Conservation (phyloP, 2,888 invertebrate species). For the Geophilus truncorum region DNA sequence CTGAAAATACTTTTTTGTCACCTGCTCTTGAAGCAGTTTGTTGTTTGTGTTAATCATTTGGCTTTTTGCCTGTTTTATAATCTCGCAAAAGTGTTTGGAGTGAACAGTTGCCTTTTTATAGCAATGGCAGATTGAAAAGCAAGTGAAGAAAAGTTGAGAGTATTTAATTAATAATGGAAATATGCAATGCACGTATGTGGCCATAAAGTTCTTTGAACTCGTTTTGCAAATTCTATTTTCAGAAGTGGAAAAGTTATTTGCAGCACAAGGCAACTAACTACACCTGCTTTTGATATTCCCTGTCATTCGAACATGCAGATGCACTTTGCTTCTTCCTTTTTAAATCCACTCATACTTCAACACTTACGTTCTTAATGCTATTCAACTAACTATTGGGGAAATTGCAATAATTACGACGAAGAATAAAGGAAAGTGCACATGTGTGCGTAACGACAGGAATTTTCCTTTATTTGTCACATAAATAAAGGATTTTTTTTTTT, state of each 20-base stretch:
- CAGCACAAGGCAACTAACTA: conserved; percentile 2
- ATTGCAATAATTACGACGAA: too few species aligned
- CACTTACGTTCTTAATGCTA: too few species aligned
- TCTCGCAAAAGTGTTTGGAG: not conserved
- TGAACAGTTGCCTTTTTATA: not conserved
- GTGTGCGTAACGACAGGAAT: too few species aligned
- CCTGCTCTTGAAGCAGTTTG: not conserved
- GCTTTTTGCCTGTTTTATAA: not conserved
- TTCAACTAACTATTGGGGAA: too few species aligned
- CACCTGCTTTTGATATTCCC: not conserved
- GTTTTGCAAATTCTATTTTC: conserved; percentile 7
- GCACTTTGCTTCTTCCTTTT: not conserved
- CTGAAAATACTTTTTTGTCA: not conserved
- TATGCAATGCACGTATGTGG: not conserved
- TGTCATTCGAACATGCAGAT: not conserved
- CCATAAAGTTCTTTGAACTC: not conserved
- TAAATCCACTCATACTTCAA: too few species aligned
- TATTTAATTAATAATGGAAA: not conserved
- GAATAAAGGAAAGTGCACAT: too few species aligned
- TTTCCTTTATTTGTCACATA: too few species aligned
- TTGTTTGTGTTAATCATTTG: conserved; percentile 8
- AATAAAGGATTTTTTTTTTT: too few species aligned
- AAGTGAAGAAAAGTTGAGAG: not conserved
- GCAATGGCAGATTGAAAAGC: not conserved
- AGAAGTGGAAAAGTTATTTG: not conserved